Conservation (phyloP, 1,140 invertebrate genomes). For the Drosophila kikkawai region DNA sequence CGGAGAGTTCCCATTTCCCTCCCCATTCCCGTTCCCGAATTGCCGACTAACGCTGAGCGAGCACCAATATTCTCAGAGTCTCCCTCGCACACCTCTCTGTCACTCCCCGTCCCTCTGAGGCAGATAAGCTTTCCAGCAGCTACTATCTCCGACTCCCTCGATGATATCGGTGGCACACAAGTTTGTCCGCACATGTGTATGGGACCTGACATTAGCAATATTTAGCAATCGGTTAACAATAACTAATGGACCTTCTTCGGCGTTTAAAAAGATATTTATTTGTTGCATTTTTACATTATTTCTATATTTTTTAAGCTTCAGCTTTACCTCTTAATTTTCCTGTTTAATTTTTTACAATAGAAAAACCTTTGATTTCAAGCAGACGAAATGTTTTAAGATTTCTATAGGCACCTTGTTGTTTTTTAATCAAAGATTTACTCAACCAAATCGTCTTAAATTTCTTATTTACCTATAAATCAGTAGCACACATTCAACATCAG, state of each 20-base stretch:
- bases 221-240: background rate
- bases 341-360: too few species aligned
- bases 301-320: too few species aligned
- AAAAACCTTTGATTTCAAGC: too few species aligned
- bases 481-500: background rate
- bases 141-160: background rate
- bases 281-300: too few species aligned
- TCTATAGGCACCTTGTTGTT: too few species aligned
- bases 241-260: background rate
- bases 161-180: background rate
- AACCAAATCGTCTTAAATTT: background rate
- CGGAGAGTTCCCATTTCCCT: background rate
- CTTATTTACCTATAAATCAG: background rate
- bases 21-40: background rate
- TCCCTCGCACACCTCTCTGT: background rate
- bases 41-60: conserved; percentile 31
- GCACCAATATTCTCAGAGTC: background rate
- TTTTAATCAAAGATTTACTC: background rate
- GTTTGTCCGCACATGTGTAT: background rate
- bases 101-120: background rate
- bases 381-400: too few species aligned
- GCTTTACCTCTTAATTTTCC: too few species aligned
- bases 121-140: conserved; percentile 1
- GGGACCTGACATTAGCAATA: background rate
- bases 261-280: background rate